Evolutionary conservation across 1,140 invertebrate genomes (phyloP).

Genomic region (Calycopis cecrops): DNA sequence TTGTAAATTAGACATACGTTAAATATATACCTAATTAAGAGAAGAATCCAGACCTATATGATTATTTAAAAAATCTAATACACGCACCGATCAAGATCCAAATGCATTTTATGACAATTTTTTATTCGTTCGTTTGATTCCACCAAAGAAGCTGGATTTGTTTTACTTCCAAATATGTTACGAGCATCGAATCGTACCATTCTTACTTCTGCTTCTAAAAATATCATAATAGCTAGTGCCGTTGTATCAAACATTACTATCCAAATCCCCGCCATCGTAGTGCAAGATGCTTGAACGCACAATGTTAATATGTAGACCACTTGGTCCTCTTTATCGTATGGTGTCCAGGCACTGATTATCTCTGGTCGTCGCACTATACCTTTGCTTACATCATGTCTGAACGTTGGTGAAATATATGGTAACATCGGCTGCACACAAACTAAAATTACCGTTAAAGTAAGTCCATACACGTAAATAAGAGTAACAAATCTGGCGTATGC

Average conservation of each 20-base stretch:
- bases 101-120: constrained; percentile 37
- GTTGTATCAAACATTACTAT: constrained; percentile 48
- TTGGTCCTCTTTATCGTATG: constrained; percentile 39
- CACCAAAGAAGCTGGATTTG: constrained; percentile 13
- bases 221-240: constrained; percentile 44
- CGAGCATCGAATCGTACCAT: constrained; percentile 33
- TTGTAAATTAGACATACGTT: too few species aligned
- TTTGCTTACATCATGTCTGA: not conserved
- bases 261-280: constrained; percentile 38
- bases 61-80: constrained; percentile 45
- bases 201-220: constrained; percentile 43
- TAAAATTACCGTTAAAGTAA: constrained; percentile 1
- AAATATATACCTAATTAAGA: too few species aligned
- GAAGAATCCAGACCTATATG: too few species aligned
- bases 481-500: constrained; percentile 34
- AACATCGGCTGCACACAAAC: constrained; percentile 22
- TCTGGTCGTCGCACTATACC: not conserved
- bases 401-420: not conserved
- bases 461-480: constrained; percentile 30
- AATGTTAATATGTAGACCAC: constrained; percentile 35
- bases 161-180: constrained; percentile 34
- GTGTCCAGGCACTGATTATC: constrained; percentile 36
- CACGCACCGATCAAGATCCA: constrained; percentile 8
- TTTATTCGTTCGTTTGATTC: constrained; percentile 26
- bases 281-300: constrained; percentile 34